Percentiles rank a stretch among this genome's conserved stretches.
Evolutionary conservation across 2,888 invertebrate genomes (phyloP).

Genomic region (Stenoptilia bipunctidactyla): DNA sequence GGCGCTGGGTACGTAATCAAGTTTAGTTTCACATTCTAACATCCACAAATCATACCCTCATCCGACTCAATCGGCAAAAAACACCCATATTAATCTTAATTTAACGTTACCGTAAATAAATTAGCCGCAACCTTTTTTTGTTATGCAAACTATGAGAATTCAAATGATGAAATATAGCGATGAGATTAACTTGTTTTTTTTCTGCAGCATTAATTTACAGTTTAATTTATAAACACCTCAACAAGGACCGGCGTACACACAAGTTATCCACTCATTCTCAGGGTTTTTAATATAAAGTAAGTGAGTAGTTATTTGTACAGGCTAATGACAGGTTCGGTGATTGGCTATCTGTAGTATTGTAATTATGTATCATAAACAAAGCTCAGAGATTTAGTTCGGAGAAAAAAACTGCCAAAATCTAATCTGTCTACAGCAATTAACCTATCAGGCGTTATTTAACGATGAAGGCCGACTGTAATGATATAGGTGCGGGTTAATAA

Average conservation of each 20-base stretch:
- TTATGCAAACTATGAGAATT: slow-evolving; percentile 30
- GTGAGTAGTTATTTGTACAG: slow-evolving; percentile 63
- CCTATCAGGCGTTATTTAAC: slow-evolving; percentile 59
- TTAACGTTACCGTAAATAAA: slow-evolving; percentile 42
- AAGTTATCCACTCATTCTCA: not conserved
- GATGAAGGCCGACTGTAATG: slow-evolving; percentile 51
- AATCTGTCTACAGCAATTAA: slow-evolving; percentile 63
- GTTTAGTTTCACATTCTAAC: not conserved
- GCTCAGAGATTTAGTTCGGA: slow-evolving; percentile 32
- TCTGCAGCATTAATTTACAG: slow-evolving; percentile 30
- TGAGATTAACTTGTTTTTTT: slow-evolving; percentile 34
- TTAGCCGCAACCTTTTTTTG: slow-evolving; percentile 19
- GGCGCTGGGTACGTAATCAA: too few species aligned
- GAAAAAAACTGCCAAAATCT: slow-evolving; percentile 62
- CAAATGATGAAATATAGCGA: slow-evolving; percentile 37
- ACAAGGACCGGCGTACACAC: slow-evolving; percentile 15
- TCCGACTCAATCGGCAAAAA: slow-evolving; percentile 23
- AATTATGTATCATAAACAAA: slow-evolving; percentile 67
- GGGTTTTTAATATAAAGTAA: slow-evolving; percentile 26
- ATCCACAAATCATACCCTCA: slow-evolving; percentile 41
- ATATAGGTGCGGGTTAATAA: slow-evolving; percentile 23
- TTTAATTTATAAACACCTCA: slow-evolving; percentile 49
- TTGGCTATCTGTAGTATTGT: slow-evolving; percentile 53
- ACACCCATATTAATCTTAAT: slow-evolving; percentile 56
- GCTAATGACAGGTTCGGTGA: slow-evolving; percentile 62